Percentiles rank a stretch among this genome's conserved stretches.
Conservation (phyloP, 2,888 invertebrate species). For the Erpobdella octoculata region DNA sequence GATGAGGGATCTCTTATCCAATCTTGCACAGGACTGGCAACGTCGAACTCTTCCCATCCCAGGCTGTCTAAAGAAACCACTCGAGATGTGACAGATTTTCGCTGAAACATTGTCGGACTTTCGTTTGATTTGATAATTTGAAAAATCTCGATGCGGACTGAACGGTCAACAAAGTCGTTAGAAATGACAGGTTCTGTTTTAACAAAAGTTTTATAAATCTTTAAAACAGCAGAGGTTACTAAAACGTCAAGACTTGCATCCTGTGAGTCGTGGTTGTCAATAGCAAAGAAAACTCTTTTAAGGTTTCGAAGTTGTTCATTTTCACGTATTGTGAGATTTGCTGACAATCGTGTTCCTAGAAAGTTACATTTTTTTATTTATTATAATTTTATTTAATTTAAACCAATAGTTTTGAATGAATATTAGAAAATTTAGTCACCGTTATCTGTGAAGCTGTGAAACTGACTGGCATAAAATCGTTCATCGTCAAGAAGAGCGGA, state of each 20-base stretch:
- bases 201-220: constrained; percentile 30
- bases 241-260: constrained; percentile 32
- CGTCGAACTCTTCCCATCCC: constrained; percentile 68
- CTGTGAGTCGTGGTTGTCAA: constrained; percentile 35
- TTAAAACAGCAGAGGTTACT: constrained; percentile 33
- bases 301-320: not conserved
- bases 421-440: constrained; percentile 30
- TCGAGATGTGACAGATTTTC: constrained; percentile 67
- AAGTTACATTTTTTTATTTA: too few relatives aligned
- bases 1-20: constrained; percentile 68
- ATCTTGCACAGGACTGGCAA: constrained; percentile 75
- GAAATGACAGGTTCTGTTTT: constrained; percentile 21
- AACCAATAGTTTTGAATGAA: not conserved
- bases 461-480: constrained; percentile 34
- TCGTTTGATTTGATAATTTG: constrained; percentile 48
- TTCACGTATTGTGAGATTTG: not conserved
- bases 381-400: too few relatives aligned
- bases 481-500: constrained; percentile 32
- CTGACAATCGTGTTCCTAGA: too few relatives aligned
- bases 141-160: constrained; percentile 44
- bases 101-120: constrained; percentile 57
- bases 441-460: constrained; percentile 34
- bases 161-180: constrained; percentile 25
- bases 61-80: constrained; percentile 56
- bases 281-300: constrained; percentile 30